Evolutionary conservation across 2,113 vertebrate species (phyloP).

Genomic region (Paratilapia polleni): DNA sequence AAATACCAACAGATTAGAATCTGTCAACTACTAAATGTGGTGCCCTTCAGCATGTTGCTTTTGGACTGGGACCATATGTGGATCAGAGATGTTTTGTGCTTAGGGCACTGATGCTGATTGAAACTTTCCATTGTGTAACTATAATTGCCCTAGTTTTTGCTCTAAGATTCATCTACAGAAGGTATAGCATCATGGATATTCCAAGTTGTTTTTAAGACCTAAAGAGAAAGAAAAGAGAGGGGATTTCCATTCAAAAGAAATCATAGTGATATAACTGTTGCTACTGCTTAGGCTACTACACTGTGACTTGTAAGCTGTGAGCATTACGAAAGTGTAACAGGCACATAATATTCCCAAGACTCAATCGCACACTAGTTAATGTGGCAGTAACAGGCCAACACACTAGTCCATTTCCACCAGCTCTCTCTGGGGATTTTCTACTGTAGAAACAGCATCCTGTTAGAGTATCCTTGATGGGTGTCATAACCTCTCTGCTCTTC

Average conservation of each 20-base stretch:
- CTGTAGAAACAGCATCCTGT: conserved; percentile 1
- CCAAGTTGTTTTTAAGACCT: neutral
- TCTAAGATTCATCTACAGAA: conserved; percentile 2
- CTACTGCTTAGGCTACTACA: neutral
- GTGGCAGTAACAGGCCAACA: conserved; percentile 25
- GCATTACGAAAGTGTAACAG: conserved; percentile 11
- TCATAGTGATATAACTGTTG: neutral
- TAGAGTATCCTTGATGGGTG: conserved; percentile 20
- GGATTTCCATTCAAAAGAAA: conserved; percentile 4
- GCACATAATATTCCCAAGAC: neutral
- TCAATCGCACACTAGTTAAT: neutral
- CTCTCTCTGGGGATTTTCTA: conserved; percentile 33
- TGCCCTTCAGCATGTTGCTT: neutral
- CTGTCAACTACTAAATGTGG: neutral
- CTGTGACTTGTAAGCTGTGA: conserved; percentile 11
- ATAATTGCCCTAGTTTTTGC: neutral
- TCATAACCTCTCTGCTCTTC: conserved; percentile 21
- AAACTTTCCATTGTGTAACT: conserved; percentile 8
- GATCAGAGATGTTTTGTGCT: conserved; percentile 6
- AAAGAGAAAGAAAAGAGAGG: neutral
- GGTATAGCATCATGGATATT: neutral
- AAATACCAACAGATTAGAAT: conserved; percentile 6
- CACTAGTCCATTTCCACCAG: neutral
- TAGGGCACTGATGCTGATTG: neutral
- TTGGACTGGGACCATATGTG: neutral